A percentile compares a stretch with the other conserved stretches of the same genome.
Conservation (phyloP, 2,888 invertebrate genomes). For the Cordylochernes scorpioides region DNA sequence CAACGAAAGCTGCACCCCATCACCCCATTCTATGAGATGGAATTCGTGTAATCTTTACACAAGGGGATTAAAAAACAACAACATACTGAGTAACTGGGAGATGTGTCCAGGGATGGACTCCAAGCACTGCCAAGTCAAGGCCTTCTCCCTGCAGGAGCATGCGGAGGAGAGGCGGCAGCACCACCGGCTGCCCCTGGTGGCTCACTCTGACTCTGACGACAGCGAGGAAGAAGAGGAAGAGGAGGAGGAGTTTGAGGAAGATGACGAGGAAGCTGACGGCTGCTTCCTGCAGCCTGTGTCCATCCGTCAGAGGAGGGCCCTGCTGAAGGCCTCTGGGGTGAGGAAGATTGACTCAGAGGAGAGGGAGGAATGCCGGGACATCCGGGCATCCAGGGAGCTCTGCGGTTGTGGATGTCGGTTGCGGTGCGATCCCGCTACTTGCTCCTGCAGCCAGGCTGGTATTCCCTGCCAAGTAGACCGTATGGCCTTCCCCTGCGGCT, state of each 20-base stretch:
- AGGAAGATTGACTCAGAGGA: slow-evolving; percentile 72
- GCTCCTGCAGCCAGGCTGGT: slow-evolving; percentile 73
- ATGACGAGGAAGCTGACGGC: slow-evolving; percentile 62
- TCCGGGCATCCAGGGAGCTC: slow-evolving; percentile 40
- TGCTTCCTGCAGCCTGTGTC: slow-evolving; percentile 73
- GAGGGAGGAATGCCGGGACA: slow-evolving; percentile 76
- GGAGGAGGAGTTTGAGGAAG: slow-evolving; percentile 22
- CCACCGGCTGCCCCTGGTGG: slow-evolving; percentile 39
- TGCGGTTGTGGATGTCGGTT: slow-evolving; percentile 80
- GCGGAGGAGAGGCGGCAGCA: slow-evolving; percentile 52
- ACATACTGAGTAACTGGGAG: no score
- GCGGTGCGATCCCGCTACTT: slow-evolving; percentile 79
- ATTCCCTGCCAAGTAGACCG: slow-evolving; percentile 93
- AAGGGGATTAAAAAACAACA: no score
- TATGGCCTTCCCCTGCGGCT: slow-evolving; percentile 83
- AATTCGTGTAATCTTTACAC: no score
- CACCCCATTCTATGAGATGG: no score
- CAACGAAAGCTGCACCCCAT: no score
- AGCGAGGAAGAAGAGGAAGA: slow-evolving; percentile 16
- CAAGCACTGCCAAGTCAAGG: slow-evolving; percentile 36
- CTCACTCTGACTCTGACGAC: slow-evolving; percentile 15
- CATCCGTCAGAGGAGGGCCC: slow-evolving; percentile 57
- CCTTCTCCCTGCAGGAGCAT: slow-evolving; percentile 61
- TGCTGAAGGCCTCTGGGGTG: slow-evolving; percentile 72
- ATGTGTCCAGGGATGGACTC: slow-evolving; percentile 51